phyloP scores from a whole-genome alignment of 2,888 invertebrate species.

The Eremobia ochroleuca region DNA sequence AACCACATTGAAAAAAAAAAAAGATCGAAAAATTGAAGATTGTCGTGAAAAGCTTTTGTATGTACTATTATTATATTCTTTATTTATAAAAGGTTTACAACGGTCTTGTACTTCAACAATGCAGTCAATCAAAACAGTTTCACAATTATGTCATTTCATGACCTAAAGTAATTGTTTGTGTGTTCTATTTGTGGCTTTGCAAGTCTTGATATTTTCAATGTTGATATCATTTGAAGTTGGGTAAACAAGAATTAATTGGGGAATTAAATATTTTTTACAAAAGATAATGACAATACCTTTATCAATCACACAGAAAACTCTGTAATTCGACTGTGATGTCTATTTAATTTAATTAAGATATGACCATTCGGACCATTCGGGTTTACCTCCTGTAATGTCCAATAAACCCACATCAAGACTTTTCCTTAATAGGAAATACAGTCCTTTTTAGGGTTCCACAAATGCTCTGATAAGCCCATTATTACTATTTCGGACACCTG shows the following conservation, averaged over 20 bases:
- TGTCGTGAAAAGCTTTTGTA: not conserved
- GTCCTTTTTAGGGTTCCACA: constrained; percentile 25
- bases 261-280: not conserved
- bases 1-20: not conserved
- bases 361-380: constrained; percentile 12
- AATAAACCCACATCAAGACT: constrained; percentile 43
- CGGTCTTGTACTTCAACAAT: not conserved
- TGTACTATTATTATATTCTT: not conserved
- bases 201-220: not conserved
- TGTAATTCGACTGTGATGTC: not conserved
- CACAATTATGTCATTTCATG: not conserved
- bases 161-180: not conserved
- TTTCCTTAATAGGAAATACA: constrained; percentile 25
- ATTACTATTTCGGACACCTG: constrained; percentile 45
- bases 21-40: not conserved
- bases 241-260: constrained; percentile 10
- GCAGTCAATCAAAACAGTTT: not conserved
- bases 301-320: constrained; percentile 16
- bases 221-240: constrained; percentile 8
- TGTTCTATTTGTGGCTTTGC: not conserved
- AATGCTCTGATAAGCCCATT: constrained; percentile 43
- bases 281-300: constrained; percentile 8
- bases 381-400: constrained; percentile 12
- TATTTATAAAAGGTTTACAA: not conserved
- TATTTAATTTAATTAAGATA: constrained; percentile 40